Percentiles rank a stretch among this genome's conserved stretches.
Evolutionary conservation across 2,113 vertebrate genomes (phyloP).

Genomic region (Choloepus hoffmanni): DNA sequence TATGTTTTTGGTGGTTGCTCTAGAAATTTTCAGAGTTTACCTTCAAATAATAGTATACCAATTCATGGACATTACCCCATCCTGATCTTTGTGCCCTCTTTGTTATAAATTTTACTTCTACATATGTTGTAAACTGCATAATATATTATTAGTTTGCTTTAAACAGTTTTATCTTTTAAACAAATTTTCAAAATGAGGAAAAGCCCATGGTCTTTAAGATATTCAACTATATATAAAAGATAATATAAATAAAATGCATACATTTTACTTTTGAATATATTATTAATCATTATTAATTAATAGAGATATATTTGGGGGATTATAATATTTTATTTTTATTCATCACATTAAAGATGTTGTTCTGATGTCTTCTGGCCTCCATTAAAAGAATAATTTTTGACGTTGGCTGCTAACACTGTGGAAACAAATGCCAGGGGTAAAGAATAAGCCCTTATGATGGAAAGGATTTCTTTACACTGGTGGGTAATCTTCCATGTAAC

Average conservation of each 20-base stretch:
- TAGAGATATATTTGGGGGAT: neutral
- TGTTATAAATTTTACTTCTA: neutral
- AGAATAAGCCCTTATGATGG: neutral
- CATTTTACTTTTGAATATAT: conserved; percentile 1
- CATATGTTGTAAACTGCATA: neutral
- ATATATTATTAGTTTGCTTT: neutral
- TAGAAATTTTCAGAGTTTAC: too few relatives aligned
- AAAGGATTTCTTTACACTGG: neutral
- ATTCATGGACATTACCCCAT: neutral
- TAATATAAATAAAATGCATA: neutral
- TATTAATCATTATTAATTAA: neutral
- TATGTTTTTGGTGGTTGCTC: too few relatives aligned
- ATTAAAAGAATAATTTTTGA: neutral
- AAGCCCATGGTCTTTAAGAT: neutral
- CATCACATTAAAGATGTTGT: neutral
- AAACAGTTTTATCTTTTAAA: neutral
- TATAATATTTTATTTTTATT: neutral
- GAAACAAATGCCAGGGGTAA: neutral
- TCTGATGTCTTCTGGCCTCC: neutral
- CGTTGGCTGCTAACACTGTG: neutral
- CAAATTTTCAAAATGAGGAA: neutral
- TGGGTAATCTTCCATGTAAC: neutral
- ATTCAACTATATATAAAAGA: neutral
- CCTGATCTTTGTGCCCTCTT: neutral
- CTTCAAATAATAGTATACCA: too few relatives aligned